Evolutionary conservation across 2,797 vertebrate genomes (phyloP), one percentile per base, ranked within the genome.

Genomic region (Poecilia gillii): DNA sequence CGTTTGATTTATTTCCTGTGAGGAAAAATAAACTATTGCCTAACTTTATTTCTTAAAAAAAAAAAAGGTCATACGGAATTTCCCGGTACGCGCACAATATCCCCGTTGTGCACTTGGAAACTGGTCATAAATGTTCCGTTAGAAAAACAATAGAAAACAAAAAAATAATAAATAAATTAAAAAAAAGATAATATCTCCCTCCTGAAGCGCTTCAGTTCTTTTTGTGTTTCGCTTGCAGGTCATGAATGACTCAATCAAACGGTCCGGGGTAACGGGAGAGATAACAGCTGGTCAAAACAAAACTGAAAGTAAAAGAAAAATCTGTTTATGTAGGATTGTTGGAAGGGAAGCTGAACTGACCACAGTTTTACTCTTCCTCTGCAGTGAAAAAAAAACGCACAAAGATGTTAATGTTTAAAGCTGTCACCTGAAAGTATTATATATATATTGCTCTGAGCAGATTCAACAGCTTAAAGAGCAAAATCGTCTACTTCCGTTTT

Each of bases 281-380:
- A 31, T 4, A 25, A 14, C 2, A 28, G 14, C 6, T n/a, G 1
- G 33, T 86, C 76, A 88, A 3, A 78, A 0, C 3, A 71, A 90
- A 91, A 92, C 0, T 31, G 80, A 91, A 92, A 90, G 73, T n/a
- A 36, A 7, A 16, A 62, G n/a, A 1, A 46, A 47, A 47, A 51
- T 51, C 49, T 11, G 53, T 25, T 51, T 8, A 31, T n/a, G 25
- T 13, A 31, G n/a, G 6, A 64, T 3, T 49, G 53, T 47, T 47
- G 62, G 8, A 59, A 46, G 23, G 41, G 28, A 77, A 78, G 43
- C 0, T 62, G 20, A 39, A 41, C 18, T 41, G 20, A 23, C 18
- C 18, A 11, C 7, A 64, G 6, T 18, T 16, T 64, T 12, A 7
- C 18, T 39, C 36, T 66, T 39, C 64, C 4, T 66, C 33, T 41